Conservation (phyloP, 2,113 vertebrate species). For the Siphamia tubifer region DNA sequence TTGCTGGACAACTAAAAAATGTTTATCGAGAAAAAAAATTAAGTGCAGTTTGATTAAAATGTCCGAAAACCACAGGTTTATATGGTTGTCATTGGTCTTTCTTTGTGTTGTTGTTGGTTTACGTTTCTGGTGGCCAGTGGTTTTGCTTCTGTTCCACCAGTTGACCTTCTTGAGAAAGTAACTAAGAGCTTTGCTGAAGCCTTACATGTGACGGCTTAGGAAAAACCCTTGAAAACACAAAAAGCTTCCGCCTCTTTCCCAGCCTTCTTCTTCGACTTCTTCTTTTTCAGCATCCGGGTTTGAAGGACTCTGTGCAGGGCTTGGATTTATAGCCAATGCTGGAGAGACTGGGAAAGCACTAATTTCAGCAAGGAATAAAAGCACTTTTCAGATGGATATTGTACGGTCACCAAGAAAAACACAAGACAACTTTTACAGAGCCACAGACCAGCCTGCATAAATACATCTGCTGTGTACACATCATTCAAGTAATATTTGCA, state of each 20-base stretch:
- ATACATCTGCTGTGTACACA: constrained; percentile 41
- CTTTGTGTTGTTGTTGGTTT: constrained; percentile 38
- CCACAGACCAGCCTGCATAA: constrained; percentile 45
- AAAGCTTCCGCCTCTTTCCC: constrained; percentile 43
- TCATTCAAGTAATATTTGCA: constrained; percentile 31
- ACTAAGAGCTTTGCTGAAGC: constrained; percentile 21
- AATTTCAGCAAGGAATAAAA: constrained; percentile 54
- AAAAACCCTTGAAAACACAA: constrained; percentile 36
- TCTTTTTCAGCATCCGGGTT: constrained; percentile 34
- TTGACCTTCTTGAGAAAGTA: constrained; percentile 38
- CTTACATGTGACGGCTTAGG: constrained; percentile 35
- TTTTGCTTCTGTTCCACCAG: constrained; percentile 43
- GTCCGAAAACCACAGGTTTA: constrained; percentile 23
- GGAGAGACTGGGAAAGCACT: constrained; percentile 30
- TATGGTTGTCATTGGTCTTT: constrained; percentile 48
- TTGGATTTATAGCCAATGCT: constrained; percentile 52
- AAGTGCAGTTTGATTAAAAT: constrained; percentile 37
- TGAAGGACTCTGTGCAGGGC: constrained; percentile 27
- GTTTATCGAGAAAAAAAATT: background rate
- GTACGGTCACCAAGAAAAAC: constrained; percentile 65
- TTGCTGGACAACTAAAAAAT: constrained; percentile 1
- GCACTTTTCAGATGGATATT: constrained; percentile 52
- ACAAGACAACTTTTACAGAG: constrained; percentile 32
- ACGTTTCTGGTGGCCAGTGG: constrained; percentile 12
- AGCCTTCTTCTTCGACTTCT: constrained; percentile 37